A percentile compares a stretch with the other conserved stretches of the same genome.
Conservation (phyloP, 2,888 invertebrate genomes). For the Stramonita haemastoma region DNA sequence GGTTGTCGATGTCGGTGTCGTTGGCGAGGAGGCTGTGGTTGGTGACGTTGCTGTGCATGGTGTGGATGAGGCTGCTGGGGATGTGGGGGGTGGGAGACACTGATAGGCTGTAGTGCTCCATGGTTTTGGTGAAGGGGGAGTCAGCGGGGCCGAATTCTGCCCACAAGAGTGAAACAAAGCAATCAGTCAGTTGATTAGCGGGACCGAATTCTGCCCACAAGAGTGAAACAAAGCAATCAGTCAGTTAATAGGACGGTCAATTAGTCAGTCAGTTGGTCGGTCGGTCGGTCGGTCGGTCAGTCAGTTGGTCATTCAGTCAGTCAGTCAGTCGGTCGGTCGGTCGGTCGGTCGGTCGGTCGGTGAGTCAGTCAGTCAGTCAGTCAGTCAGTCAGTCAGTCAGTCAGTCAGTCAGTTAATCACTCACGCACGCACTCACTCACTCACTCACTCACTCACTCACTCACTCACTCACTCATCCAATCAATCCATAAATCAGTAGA, state of each 20-base stretch:
- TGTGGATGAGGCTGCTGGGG: neutral
- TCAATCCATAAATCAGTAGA: neutral
- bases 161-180: neutral
- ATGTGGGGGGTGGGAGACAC: neutral
- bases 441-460: neutral
- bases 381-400: neutral
- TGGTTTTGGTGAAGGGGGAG: constrained; percentile 46
- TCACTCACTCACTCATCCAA: too few relatives aligned
- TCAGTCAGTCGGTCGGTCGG: neutral
- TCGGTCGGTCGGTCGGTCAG: neutral
- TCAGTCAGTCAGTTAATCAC: neutral
- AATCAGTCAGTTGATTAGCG: neutral
- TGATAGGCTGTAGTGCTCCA: neutral
- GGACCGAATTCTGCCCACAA: neutral
- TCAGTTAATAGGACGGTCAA: neutral
- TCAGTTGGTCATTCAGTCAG: neutral
- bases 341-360: too few relatives aligned
- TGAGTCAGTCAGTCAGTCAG: neutral
- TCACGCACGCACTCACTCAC: neutral
- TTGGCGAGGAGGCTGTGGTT: neutral
- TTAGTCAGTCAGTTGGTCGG: neutral
- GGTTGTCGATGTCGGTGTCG: constrained; percentile 16
- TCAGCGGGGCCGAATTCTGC: neutral
- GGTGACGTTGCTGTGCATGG: neutral
- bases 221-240: neutral